phyloP scores from a whole-genome alignment of 2,113 vertebrate species.

The Sylvilagus bachmani region DNA sequence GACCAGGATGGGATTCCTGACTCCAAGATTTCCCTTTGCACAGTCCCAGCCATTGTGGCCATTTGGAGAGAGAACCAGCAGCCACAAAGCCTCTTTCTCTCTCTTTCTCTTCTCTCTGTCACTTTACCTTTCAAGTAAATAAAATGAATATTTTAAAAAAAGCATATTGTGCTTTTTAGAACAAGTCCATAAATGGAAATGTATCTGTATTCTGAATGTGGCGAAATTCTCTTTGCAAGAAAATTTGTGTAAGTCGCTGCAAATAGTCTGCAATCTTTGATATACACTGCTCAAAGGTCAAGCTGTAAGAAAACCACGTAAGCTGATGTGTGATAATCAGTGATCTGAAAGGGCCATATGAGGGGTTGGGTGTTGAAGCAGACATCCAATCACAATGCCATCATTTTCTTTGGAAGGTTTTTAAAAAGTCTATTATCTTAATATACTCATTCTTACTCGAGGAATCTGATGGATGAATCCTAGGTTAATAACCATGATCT shows the following conservation, averaged over 20 bases:
- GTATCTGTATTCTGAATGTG: not conserved
- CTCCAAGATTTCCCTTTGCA: too few relatives aligned
- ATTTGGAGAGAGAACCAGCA: too few relatives aligned
- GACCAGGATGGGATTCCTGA: too few relatives aligned
- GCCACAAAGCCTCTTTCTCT: too few relatives aligned
- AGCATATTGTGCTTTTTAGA: not conserved
- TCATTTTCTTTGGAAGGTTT: conserved; percentile 13
- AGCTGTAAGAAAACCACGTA: not conserved
- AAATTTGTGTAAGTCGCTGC: not conserved
- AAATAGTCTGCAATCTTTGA: not conserved
- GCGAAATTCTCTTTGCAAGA: not conserved
- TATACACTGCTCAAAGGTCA: not conserved
- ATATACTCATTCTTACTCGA: not conserved
- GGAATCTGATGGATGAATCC: not conserved
- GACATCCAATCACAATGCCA: not conserved
- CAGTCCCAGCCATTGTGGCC: too few relatives aligned
- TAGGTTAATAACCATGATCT: not conserved
- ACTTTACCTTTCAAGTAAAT: not conserved
- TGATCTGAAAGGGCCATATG: not conserved
- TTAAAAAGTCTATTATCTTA: not conserved
- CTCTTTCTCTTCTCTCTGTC: too few relatives aligned
- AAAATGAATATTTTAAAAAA: too few relatives aligned
- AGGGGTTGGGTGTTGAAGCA: not conserved
- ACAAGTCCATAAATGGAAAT: not conserved
- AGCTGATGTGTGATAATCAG: not conserved